Percentiles rank a stretch among this genome's conserved stretches.
phyloP scores from a whole-genome alignment of 1,140 invertebrate species.

The Cherax quadricarinatus region DNA sequence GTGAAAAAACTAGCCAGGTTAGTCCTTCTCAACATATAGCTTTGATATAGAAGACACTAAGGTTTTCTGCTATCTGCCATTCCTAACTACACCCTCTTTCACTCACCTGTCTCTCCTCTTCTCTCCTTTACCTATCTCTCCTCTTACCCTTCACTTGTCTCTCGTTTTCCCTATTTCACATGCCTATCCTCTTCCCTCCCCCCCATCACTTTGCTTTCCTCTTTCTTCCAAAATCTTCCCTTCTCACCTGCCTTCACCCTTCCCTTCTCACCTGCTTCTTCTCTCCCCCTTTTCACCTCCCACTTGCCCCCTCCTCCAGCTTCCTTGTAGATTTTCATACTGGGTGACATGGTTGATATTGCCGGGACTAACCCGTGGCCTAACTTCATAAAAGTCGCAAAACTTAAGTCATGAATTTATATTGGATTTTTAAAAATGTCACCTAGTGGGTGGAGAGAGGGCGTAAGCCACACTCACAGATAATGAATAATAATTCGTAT shows the following conservation, averaged over 20 bases:
- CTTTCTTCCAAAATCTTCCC: background rate
- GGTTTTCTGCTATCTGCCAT: too few species aligned
- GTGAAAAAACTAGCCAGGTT: too few species aligned
- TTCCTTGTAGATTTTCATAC: slow-evolving; percentile 48
- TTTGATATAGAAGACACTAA: too few species aligned
- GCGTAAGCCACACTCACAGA: slow-evolving; percentile 22
- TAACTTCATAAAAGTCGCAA: slow-evolving; percentile 57
- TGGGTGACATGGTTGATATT: slow-evolving; percentile 30
- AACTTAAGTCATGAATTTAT: slow-evolving; percentile 64
- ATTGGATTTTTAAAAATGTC: slow-evolving; percentile 63
- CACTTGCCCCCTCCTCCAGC: background rate
- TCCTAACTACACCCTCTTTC: too few species aligned
- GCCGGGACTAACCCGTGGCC: slow-evolving; percentile 12
- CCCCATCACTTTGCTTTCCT: background rate
- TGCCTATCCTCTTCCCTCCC: background rate
- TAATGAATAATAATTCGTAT: slow-evolving; percentile 27
- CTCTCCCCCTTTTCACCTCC: background rate
- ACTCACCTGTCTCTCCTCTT: too few species aligned
- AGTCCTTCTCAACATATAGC: too few species aligned
- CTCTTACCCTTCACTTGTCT: background rate
- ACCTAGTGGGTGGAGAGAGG: slow-evolving; percentile 16
- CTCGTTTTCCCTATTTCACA: background rate
- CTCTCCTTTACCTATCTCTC: background rate
- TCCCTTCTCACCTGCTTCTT: background rate
- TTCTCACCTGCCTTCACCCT: background rate